Evolutionary conservation across 2,888 invertebrate genomes (phyloP).

Genomic region (Ormyrus nitidulus): DNA sequence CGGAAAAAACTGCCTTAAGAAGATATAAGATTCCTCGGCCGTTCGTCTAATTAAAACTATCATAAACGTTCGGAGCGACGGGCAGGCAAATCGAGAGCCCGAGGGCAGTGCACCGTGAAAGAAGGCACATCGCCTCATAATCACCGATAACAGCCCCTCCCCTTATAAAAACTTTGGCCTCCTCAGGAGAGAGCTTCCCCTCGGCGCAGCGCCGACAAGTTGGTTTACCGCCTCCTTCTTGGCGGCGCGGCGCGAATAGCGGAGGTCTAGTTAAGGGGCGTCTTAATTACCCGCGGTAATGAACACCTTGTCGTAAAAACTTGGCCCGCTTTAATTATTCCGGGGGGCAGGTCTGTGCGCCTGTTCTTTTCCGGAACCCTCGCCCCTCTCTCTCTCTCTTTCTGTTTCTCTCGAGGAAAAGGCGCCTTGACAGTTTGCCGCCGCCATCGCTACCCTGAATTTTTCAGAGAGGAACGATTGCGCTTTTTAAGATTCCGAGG

Average conservation of each 20-base stretch:
- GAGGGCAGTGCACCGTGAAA: no score
- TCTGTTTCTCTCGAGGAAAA: neutral
- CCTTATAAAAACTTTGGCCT: conserved; percentile 45
- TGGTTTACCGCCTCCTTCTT: conserved; percentile 73
- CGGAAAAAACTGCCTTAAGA: no score
- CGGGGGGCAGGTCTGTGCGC: conserved; percentile 39
- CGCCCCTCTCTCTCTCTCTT: neutral
- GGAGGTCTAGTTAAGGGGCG: conserved; percentile 75
- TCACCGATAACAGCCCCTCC: conserved; percentile 57
- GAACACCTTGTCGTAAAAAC: conserved; percentile 76
- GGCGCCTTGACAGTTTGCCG: neutral
- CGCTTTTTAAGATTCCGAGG: neutral
- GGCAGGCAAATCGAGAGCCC: no score
- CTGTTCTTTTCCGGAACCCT: neutral
- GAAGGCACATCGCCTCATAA: conserved; percentile 61
- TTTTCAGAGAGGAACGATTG: neutral
- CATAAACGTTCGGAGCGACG: no score
- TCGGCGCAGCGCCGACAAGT: conserved; percentile 67
- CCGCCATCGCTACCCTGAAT: neutral
- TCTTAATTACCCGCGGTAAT: conserved; percentile 76
- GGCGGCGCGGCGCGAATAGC: conserved; percentile 70
- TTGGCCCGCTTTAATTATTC: conserved; percentile 75
- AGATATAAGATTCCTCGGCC: no score
- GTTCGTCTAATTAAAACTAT: no score
- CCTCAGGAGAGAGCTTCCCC: neutral